Evolutionary conservation across 1,140 invertebrate genomes (phyloP), one percentile per base, ranked within the genome.

Genomic region (Potamilus streckersoni): DNA sequence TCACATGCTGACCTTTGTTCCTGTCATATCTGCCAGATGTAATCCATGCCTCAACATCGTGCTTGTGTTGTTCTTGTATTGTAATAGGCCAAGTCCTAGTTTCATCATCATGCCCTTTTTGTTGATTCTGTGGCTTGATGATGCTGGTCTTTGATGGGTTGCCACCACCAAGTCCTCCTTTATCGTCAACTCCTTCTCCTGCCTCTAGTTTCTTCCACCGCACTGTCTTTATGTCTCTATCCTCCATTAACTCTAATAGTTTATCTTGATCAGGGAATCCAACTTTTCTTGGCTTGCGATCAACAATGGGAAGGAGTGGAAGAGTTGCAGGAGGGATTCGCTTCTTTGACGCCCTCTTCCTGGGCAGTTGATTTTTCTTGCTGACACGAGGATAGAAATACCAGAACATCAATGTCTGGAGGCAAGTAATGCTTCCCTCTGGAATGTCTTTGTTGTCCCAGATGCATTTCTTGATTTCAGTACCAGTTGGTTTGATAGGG

Each of bases 351-450:
- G 67, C 72, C 57, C 64, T 57, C 60, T 62, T 59, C 23, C 31
- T 27, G 12, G 63, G 67, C 2, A 71, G 59, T 4, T 17, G 20
- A 59, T 69, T 73, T 65, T 76, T 78, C 15, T 61, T 56, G 17
- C 62, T 67, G 31, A 77, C 38, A 58, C 76, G 61, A 27, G 79
- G 79, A 20, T 69, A 55, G 56, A 82, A 85, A 60, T 80, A 85
- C 86, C 86, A 87, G 72, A 85, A 82, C 19, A 86, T 76, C 20
- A 86, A 83, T 14, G 82, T 87, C 57, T 82, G 79, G 38, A 87
- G 64, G 62, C 83, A 87, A 60, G 84, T 84, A 5, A 86, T 80
- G n/a, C 82, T 75, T 16, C 81, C 80, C 19, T 84, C 83, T n/a
- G 86, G 81, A 49, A 87, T 74, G 55, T 83, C 79, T 61, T 73